phyloP scores from a whole-genome alignment of 2,797 vertebrate species.

The Urophycis tenuis region DNA sequence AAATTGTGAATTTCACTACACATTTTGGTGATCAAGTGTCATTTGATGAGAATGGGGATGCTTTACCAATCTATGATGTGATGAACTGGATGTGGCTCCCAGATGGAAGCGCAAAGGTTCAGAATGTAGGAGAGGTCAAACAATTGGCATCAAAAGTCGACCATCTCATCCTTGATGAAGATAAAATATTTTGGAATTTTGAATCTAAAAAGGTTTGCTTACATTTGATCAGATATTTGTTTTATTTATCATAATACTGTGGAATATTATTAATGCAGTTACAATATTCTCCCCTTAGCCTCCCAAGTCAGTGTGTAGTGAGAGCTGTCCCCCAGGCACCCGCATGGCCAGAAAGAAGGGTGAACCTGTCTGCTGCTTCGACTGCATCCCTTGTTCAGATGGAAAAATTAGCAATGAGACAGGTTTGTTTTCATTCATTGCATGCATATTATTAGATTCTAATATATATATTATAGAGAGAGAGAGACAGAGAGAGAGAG shows the following conservation, averaged over 20 bases:
- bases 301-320: slow-evolving; percentile 64
- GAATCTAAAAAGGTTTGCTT: slow-evolving; percentile 37
- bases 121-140: slow-evolving; percentile 55
- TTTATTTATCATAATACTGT: not conserved
- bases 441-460: too few relatives aligned
- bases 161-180: slow-evolving; percentile 51
- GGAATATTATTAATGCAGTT: not conserved
- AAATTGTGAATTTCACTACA: slow-evolving; percentile 61
- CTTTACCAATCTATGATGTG: slow-evolving; percentile 63
- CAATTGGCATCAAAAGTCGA: slow-evolving; percentile 32
- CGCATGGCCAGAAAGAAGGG: slow-evolving; percentile 56
- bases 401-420: slow-evolving; percentile 65
- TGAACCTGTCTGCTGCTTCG: slow-evolving; percentile 65
- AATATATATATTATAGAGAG: not conserved
- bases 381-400: slow-evolving; percentile 64
- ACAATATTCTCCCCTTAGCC: slow-evolving; percentile 37
- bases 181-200: slow-evolving; percentile 64
- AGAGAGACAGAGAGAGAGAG: too few relatives aligned
- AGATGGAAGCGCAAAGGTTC: slow-evolving; percentile 50
- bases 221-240: not conserved
- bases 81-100: slow-evolving; percentile 61
- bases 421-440: not conserved
- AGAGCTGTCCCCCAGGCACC: slow-evolving; percentile 62
- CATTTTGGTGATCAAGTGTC: slow-evolving; percentile 60
- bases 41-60: slow-evolving; percentile 67